phyloP scores from a whole-genome alignment of 2,888 invertebrate genomes.

The Cistogaster globosa region DNA sequence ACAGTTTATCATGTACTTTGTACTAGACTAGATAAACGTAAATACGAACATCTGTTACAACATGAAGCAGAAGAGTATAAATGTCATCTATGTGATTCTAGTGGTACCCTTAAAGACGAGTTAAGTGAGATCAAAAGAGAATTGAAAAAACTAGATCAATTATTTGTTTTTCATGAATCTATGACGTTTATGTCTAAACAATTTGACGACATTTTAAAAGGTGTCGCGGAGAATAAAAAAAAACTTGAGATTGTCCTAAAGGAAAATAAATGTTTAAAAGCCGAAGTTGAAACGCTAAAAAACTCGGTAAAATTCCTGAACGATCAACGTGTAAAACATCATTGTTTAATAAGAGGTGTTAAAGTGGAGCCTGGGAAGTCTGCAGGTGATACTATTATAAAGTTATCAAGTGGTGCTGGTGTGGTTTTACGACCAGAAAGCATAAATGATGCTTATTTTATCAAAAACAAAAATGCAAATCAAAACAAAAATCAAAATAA shows the following conservation, averaged over 20 bases:
- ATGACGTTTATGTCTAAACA: background rate
- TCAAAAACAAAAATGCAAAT: background rate
- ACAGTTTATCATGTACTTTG: conserved; percentile 6
- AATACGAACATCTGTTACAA: background rate
- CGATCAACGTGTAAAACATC: background rate
- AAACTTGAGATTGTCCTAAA: background rate
- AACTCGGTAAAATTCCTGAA: background rate
- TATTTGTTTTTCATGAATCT: background rate
- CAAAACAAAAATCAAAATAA: background rate
- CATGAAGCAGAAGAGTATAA: background rate
- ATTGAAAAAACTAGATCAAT: background rate
- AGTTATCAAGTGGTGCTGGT: background rate
- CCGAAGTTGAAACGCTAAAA: background rate
- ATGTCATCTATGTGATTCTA: background rate
- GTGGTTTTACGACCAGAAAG: background rate
- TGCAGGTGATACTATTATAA: background rate
- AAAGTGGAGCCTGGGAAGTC: background rate
- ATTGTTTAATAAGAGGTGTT: background rate
- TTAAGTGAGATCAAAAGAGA: background rate
- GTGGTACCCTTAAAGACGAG: background rate
- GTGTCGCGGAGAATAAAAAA: background rate
- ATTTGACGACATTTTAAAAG: background rate
- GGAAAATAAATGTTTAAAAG: background rate
- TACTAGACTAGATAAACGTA: background rate
- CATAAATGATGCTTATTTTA: background rate